Evolutionary conservation across 2,888 invertebrate genomes (phyloP).

Genomic region (Metopia argyrocephala): DNA sequence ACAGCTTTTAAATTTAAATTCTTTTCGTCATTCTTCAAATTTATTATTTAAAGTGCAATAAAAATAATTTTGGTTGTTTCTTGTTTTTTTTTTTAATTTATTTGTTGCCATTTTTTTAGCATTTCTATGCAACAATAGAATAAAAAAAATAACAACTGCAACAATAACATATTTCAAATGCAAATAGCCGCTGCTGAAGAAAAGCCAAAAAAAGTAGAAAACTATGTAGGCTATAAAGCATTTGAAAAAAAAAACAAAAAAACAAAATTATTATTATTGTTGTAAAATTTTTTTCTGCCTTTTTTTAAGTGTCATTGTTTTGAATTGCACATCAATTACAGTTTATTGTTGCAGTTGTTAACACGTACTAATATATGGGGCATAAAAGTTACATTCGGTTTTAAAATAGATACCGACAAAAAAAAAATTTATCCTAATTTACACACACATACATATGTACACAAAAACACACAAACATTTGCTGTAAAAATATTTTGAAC

Average conservation of each 20-base stretch:
- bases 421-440: not conserved
- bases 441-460: not conserved
- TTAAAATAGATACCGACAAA: constrained; percentile 20
- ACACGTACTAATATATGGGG: constrained; percentile 66
- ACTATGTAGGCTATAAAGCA: constrained; percentile 7
- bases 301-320: constrained; percentile 51
- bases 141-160: constrained; percentile 41
- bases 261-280: not conserved
- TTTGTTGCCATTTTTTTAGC: not conserved
- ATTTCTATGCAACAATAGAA: constrained; percentile 38
- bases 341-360: constrained; percentile 68
- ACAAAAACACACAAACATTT: constrained; percentile 23
- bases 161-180: constrained; percentile 53
- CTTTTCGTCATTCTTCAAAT: no score
- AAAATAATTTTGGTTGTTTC: not conserved
- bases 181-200: constrained; percentile 44
- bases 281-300: not conserved
- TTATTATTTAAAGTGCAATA: constrained; percentile 31
- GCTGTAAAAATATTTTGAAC: constrained; percentile 63
- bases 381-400: constrained; percentile 46
- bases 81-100: not conserved
- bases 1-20: no score
- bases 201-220: not conserved
- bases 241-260: not conserved
- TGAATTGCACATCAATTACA: constrained; percentile 68